phyloP scores from a whole-genome alignment of 2,888 invertebrate species.

The Drosophila suboccidentalis region DNA sequence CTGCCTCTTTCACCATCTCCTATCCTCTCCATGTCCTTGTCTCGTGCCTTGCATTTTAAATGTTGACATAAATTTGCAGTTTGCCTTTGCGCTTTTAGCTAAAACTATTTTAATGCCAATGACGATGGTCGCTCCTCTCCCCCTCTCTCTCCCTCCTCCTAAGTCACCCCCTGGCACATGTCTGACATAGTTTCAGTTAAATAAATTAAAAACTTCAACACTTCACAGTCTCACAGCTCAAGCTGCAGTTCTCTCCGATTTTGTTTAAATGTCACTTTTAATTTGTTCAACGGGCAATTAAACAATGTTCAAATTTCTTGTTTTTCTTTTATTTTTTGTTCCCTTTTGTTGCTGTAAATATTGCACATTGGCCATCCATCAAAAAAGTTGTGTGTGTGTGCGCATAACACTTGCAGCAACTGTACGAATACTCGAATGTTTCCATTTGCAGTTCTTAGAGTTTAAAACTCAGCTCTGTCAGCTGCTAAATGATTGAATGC shows the following conservation, averaged over 20 bases:
- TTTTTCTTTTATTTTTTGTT: slow-evolving; percentile 10
- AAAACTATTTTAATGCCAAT: slow-evolving; percentile 66
- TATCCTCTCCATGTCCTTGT: slow-evolving; percentile 12
- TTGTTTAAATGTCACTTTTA: slow-evolving; percentile 52
- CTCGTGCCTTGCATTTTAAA: slow-evolving; percentile 69
- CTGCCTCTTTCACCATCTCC: not conserved
- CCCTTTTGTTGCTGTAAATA: slow-evolving; percentile 11
- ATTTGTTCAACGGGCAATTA: slow-evolving; percentile 66
- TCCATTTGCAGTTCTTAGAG: slow-evolving; percentile 3
- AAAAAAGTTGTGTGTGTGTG: slow-evolving; percentile 20
- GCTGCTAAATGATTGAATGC: slow-evolving; percentile 33
- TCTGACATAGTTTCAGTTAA: slow-evolving; percentile 56
- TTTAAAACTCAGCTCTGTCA: slow-evolving; percentile 8
- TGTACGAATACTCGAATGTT: slow-evolving; percentile 16
- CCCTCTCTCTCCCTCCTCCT: not conserved
- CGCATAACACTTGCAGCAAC: slow-evolving; percentile 31
- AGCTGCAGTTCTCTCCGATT: slow-evolving; percentile 25
- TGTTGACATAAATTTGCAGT: slow-evolving; percentile 71
- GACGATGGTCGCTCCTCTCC: slow-evolving; percentile 2
- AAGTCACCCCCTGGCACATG: slow-evolving; percentile 22
- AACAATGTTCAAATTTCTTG: slow-evolving; percentile 43
- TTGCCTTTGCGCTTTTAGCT: slow-evolving; percentile 65
- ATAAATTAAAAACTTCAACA: slow-evolving; percentile 71
- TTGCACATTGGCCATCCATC: slow-evolving; percentile 36
- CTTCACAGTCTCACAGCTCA: slow-evolving; percentile 35